These are phyloP conservation scores for Enteromius fasciolatus DNA, from an alignment of 2,797 vertebrate genomes.

Conservation along the genomic window DNA sequence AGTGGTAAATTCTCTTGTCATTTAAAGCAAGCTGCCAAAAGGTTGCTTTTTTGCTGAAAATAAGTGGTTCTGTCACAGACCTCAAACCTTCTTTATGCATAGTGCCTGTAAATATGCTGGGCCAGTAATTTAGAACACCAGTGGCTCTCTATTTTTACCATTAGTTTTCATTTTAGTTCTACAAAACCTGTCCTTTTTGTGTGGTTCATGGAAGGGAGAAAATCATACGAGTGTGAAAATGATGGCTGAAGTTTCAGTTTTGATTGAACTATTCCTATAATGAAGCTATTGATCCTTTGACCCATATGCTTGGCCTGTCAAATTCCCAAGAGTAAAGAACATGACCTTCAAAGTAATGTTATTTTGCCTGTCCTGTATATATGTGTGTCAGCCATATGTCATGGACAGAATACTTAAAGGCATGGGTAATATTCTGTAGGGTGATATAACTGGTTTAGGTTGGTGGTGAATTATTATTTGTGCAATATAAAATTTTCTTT, in stretches of 20 bases:
- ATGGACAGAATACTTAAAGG: neutral
- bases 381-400: constrained; percentile 29
- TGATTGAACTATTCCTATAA: constrained; percentile 26
- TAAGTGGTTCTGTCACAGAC: neutral
- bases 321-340: constrained; percentile 50
- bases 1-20: neutral
- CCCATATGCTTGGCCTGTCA: constrained; percentile 22
- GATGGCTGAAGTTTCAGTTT: neutral
- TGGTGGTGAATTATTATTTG: constrained; percentile 18
- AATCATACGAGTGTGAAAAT: constrained; percentile 15
- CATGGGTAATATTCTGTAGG: constrained; percentile 11
- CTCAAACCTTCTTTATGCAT: neutral
- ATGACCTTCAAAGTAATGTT: constrained; percentile 55
- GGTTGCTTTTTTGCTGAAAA: neutral
- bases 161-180: neutral
- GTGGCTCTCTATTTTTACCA: neutral
- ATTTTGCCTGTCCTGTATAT: constrained; percentile 48
- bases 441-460: neutral
- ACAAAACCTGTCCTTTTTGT: neutral
- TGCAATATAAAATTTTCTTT: neutral
- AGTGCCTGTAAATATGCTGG: neutral
- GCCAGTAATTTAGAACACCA: neutral
- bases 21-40: neutral
- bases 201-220: neutral
- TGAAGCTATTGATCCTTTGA: constrained; percentile 36